Conservation (phyloP, 2,888 invertebrate genomes). For the Opisthograptis luteolata region DNA sequence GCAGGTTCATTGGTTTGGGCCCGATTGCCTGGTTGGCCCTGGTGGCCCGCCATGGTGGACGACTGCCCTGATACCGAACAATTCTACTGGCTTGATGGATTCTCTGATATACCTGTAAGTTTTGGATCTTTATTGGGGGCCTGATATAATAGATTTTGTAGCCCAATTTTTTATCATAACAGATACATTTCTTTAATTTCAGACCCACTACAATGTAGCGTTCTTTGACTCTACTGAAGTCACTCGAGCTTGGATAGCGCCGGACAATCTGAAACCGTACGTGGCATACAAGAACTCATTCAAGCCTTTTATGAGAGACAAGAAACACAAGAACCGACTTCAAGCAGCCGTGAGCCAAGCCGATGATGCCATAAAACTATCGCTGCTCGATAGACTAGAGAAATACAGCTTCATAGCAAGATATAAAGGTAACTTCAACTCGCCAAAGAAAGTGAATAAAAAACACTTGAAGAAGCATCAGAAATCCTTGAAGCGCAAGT, state of each 20-base stretch:
- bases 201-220: slow-evolving; percentile 83
- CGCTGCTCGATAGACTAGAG: slow-evolving; percentile 59
- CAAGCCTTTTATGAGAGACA: slow-evolving; percentile 41
- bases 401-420: slow-evolving; percentile 76
- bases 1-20: slow-evolving; percentile 89
- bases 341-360: slow-evolving; percentile 64
- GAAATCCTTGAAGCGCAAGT: slow-evolving; percentile 58
- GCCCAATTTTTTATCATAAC: too few relatives aligned
- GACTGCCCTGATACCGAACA: slow-evolving; percentile 86
- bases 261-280: slow-evolving; percentile 66
- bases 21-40: slow-evolving; percentile 84
- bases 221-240: slow-evolving; percentile 76
- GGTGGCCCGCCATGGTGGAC: slow-evolving; percentile 90
- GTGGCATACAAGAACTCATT: slow-evolving; percentile 45
- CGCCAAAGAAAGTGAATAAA: slow-evolving; percentile 61
- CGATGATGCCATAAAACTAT: slow-evolving; percentile 63
- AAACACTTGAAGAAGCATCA: slow-evolving; percentile 53
- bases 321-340: slow-evolving; percentile 59
- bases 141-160: too few relatives aligned
- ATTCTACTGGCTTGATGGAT: slow-evolving; percentile 84
- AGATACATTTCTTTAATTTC: slow-evolving; percentile 51
- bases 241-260: slow-evolving; percentile 75
- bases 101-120: slow-evolving; percentile 80
- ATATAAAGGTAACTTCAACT: slow-evolving; percentile 66
- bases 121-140: too few relatives aligned